These are phyloP conservation scores for Cyprinella venusta DNA, from an alignment of 2,797 vertebrate genomes.

Conservation along the genomic window DNA sequence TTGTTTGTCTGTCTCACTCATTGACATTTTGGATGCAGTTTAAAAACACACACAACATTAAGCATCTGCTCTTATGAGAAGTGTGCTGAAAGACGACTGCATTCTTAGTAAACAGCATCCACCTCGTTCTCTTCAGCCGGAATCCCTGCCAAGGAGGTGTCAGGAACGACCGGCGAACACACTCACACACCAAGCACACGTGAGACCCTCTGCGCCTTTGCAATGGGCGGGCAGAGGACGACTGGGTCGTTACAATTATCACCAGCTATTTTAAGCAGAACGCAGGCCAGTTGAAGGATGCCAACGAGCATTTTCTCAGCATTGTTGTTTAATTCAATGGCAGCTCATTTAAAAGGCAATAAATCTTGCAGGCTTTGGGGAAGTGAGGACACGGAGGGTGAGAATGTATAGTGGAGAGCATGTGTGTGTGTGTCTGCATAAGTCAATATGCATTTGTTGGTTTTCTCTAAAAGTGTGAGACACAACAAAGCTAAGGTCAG, in stretches of 20 bases:
- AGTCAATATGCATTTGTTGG: slow-evolving; percentile 28
- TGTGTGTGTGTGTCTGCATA: slow-evolving; percentile 9
- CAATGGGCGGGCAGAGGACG: slow-evolving; percentile 76
- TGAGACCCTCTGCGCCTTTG: slow-evolving; percentile 69
- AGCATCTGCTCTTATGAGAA: slow-evolving; percentile 23
- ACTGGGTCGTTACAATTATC: slow-evolving; percentile 84
- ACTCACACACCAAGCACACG: background rate
- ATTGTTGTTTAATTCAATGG: slow-evolving; percentile 61
- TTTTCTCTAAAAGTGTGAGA: background rate
- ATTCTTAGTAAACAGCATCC: slow-evolving; percentile 15
- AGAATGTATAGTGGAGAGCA: background rate
- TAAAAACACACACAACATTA: slow-evolving; percentile 7
- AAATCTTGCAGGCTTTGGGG: slow-evolving; percentile 52
- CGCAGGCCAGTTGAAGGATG: slow-evolving; percentile 56
- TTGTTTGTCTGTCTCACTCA: background rate
- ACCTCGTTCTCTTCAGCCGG: slow-evolving; percentile 55
- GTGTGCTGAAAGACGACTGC: background rate
- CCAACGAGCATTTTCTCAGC: slow-evolving; percentile 52
- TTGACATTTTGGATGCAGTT: background rate
- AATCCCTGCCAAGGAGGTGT: slow-evolving; percentile 72
- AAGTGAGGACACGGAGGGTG: slow-evolving; percentile 38
- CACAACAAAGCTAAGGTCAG: slow-evolving; percentile 2
- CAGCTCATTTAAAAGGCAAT: slow-evolving; percentile 58
- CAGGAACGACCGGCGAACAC: slow-evolving; percentile 77
- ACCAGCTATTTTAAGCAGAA: slow-evolving; percentile 79